Evolutionary conservation across 2,113 vertebrate genomes (phyloP).

Genomic region (Acanthochromis polyacanthus): DNA sequence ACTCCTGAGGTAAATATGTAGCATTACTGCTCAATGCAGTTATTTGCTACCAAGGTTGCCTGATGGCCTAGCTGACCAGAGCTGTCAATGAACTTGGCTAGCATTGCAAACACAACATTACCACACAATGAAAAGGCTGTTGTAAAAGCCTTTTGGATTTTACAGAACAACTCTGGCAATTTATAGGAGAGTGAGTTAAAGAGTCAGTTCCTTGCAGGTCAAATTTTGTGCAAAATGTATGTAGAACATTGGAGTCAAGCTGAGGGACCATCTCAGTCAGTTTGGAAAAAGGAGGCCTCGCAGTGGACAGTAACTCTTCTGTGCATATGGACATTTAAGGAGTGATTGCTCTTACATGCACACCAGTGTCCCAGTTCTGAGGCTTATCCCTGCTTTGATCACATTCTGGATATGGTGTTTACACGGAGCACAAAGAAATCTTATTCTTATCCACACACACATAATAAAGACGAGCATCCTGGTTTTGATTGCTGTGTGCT

Average conservation of each 20-base stretch:
- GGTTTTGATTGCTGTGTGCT: no score
- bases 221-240: not conserved
- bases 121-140: not conserved
- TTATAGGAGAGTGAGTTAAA: not conserved
- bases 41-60: constrained; percentile 19
- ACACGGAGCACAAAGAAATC: no score
- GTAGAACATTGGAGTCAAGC: not conserved
- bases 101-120: not conserved
- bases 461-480: no score
- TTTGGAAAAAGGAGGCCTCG: not conserved
- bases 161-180: constrained; percentile 5
- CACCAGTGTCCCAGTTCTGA: no score
- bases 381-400: no score
- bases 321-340: not conserved
- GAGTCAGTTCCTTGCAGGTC: not conserved
- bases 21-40: constrained; percentile 33
- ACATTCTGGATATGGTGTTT: no score
- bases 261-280: not conserved
- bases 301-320: not conserved
- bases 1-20: constrained; percentile 54
- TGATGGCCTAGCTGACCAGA: not conserved
- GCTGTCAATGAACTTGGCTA: not conserved
- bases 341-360: no score
- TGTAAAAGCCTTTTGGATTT: not conserved
- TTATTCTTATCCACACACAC: no score